Conservation (phyloP, 1,140 invertebrate species). For the Hypothenemus hampei region DNA sequence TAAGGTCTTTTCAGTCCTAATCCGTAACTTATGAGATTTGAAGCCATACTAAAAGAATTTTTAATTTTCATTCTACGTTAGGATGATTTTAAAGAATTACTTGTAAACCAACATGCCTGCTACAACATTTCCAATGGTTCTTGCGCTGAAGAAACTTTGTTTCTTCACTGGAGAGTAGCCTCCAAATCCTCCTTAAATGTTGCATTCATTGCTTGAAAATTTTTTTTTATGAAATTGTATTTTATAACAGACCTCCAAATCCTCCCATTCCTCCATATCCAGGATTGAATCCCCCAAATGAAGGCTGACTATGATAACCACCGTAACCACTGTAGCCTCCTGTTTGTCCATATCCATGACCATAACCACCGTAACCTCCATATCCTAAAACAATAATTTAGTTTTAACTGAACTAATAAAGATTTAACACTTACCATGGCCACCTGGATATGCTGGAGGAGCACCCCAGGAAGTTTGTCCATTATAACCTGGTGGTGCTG, state of each 20-base stretch:
- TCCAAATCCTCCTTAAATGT: conserved; percentile 14
- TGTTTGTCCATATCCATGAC: conserved; percentile 7
- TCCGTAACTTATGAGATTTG: conserved; percentile 25
- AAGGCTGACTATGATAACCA: conserved; percentile 15
- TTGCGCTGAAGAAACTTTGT: conserved; percentile 33
- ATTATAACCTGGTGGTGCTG: conserved; percentile 19
- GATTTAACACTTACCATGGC: not conserved
- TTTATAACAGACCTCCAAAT: not conserved
- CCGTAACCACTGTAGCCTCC: conserved; percentile 18
- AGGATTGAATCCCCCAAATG: conserved; percentile 24
- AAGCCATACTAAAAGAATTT: conserved; percentile 23
- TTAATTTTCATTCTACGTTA: not conserved
- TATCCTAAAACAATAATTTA: not conserved
- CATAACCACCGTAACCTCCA: conserved; percentile 11
- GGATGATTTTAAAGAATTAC: conserved; percentile 7
- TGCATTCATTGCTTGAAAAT: not conserved
- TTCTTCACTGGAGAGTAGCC: conserved; percentile 22
- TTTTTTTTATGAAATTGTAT: not conserved
- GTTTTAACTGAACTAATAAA: too few relatives aligned
- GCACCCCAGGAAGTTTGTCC: conserved; percentile 14
- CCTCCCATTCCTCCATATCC: conserved; percentile 25
- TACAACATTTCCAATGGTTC: conserved; percentile 32
- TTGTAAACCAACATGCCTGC: conserved; percentile 33
- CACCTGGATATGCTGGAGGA: conserved; percentile 7
- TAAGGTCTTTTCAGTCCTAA: conserved; percentile 24